Conservation (phyloP, 2,113 vertebrate genomes). For the Toxotes chatareus region DNA sequence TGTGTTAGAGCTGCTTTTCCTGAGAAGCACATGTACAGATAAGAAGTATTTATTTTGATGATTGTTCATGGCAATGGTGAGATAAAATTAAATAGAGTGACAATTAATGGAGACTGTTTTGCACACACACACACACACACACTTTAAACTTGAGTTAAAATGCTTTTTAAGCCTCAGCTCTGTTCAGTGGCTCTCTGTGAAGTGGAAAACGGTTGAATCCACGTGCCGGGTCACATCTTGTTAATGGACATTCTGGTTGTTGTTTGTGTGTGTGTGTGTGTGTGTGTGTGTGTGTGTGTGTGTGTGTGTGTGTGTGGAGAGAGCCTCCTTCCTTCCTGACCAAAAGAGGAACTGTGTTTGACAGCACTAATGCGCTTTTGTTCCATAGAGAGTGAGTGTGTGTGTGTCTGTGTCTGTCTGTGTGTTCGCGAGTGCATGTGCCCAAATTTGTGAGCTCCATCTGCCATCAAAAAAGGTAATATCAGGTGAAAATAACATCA, state of each 20-base stretch:
- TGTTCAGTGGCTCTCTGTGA: constrained; percentile 27
- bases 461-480: constrained; percentile 37
- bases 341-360: constrained; percentile 34
- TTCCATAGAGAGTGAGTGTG: constrained; percentile 3
- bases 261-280: not conserved
- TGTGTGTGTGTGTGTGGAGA: not conserved
- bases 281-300: constrained; percentile 1
- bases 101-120: not conserved
- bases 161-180: constrained; percentile 1
- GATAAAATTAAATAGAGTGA: not conserved
- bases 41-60: not conserved
- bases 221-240: constrained; percentile 21
- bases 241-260: constrained; percentile 39
- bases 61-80: not conserved
- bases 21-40: constrained; percentile 19
- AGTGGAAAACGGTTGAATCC: constrained; percentile 36
- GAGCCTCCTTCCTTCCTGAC: constrained; percentile 25
- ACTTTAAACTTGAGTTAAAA: constrained; percentile 9
- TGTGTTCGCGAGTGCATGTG: not conserved
- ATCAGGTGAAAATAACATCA: constrained; percentile 46
- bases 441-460: constrained; percentile 50
- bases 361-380: constrained; percentile 34
- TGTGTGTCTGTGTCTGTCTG: constrained; percentile 8
- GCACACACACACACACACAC: constrained; percentile 15
- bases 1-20: not conserved